Percentiles rank a stretch among this genome's conserved stretches.
Evolutionary conservation across 1,140 invertebrate species (phyloP).

Genomic region (Drosophila seguyi): DNA sequence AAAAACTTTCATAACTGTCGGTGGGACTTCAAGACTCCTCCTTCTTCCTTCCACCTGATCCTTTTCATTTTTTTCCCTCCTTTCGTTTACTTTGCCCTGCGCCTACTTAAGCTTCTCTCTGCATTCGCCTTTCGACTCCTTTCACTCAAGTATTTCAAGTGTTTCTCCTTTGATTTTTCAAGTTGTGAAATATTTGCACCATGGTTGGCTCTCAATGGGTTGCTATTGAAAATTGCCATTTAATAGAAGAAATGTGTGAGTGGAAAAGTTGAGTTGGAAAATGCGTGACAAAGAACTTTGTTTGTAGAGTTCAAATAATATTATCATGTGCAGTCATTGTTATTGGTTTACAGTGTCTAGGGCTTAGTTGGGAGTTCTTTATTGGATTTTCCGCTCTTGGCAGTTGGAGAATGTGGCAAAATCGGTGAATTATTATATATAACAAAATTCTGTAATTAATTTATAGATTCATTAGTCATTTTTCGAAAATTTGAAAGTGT

Average conservation of each 20-base stretch:
- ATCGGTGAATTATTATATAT: neutral
- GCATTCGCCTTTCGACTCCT: constrained; percentile 39
- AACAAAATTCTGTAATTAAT: neutral
- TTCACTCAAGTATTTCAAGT: constrained; percentile 62
- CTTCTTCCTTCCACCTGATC: constrained; percentile 26
- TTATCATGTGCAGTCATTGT: constrained; percentile 41
- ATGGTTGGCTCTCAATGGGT: constrained; percentile 18
- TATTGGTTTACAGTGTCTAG: neutral
- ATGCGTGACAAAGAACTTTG: neutral
- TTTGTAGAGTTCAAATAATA: constrained; percentile 40
- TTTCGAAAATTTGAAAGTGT: neutral
- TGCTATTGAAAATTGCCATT: constrained; percentile 62
- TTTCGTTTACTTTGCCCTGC: constrained; percentile 31
- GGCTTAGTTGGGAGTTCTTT: too few relatives aligned
- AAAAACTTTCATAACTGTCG: constrained; percentile 76
- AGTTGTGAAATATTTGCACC: constrained; percentile 54
- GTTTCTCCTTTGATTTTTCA: constrained; percentile 42
- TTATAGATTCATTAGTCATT: neutral
- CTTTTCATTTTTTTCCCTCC: constrained; percentile 3
- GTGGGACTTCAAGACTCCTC: constrained; percentile 16
- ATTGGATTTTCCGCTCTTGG: neutral
- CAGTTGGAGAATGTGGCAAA: too few relatives aligned
- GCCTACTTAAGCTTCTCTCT: constrained; percentile 66
- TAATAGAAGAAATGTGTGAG: constrained; percentile 9
- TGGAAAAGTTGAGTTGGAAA: constrained; percentile 2